phyloP scores from a whole-genome alignment of 2,888 invertebrate species.

The Camptogramma bilineatum region DNA sequence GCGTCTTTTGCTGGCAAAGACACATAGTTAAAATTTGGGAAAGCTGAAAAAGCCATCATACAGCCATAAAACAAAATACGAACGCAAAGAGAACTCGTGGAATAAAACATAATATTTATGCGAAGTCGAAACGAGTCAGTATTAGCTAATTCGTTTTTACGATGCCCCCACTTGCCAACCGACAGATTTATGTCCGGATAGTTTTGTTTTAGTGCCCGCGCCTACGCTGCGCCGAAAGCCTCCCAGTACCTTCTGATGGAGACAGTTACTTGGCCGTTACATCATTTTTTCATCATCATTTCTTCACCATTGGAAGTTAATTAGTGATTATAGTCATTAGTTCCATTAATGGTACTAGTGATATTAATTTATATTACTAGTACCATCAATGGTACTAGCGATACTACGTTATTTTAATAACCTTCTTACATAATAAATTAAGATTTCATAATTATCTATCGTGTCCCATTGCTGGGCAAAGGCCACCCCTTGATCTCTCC shows the following conservation, averaged over 20 bases:
- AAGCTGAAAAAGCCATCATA: neutral
- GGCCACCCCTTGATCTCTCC: too few relatives aligned
- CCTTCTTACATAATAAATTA: too few relatives aligned
- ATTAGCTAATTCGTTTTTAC: conserved; percentile 54
- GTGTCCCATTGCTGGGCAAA: neutral
- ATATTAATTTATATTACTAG: too few relatives aligned
- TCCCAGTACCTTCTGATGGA: neutral
- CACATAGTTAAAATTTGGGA: neutral
- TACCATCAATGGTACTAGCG: too few relatives aligned
- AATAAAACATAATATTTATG: conserved; percentile 46
- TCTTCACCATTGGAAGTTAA: too few relatives aligned
- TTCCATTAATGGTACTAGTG: too few relatives aligned
- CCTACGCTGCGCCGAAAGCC: conserved; percentile 38
- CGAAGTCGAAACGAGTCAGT: conserved; percentile 44
- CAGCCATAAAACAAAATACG: conserved; percentile 37
- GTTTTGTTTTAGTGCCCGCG: conserved; percentile 48
- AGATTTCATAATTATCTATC: too few relatives aligned
- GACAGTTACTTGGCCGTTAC: conserved; percentile 9
- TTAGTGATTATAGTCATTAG: too few relatives aligned
- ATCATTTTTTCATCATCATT: too few relatives aligned
- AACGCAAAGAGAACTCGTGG: conserved; percentile 37
- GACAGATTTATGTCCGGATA: conserved; percentile 48
- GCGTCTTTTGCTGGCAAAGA: neutral
- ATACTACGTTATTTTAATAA: too few relatives aligned
- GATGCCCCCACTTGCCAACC: conserved; percentile 46